phyloP scores from a whole-genome alignment of 2,797 vertebrate genomes.

The Xenops minutus region DNA sequence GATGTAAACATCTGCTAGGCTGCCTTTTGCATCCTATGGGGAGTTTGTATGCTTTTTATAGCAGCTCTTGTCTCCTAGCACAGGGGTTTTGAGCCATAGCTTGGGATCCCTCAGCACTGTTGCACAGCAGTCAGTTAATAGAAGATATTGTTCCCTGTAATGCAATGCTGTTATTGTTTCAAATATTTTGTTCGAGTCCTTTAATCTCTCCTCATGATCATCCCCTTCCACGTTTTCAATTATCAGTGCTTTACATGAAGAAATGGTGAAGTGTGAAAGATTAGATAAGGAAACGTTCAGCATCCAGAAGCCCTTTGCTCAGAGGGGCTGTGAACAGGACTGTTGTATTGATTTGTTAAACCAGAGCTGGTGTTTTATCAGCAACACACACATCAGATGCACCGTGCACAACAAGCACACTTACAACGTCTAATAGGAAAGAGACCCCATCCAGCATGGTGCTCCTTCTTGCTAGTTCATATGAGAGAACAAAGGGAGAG shows the following conservation, averaged over 20 bases:
- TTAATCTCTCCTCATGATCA: slow-evolving; percentile 1
- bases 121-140: not conserved
- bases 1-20: not conserved
- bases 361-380: not conserved
- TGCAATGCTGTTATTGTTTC: not conserved
- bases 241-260: not conserved
- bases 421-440: not conserved
- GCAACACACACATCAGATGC: not conserved
- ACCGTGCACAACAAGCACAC: not conserved
- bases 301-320: not conserved
- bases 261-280: not conserved
- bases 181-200: not conserved
- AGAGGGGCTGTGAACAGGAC: not conserved
- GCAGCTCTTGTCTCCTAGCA: not conserved
- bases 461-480: not conserved
- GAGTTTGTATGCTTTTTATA: not conserved
- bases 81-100: not conserved
- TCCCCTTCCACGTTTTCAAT: slow-evolving; percentile 5
- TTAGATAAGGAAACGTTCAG: not conserved
- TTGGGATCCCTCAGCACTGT: not conserved
- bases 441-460: not conserved
- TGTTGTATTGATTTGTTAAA: slow-evolving; percentile 23
- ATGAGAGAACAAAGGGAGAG: not conserved
- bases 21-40: not conserved
- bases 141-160: not conserved